Percentiles rank a stretch among this genome's conserved stretches.
Conservation (phyloP, 2,113 vertebrate species). For the Turdus rufiventris region DNA sequence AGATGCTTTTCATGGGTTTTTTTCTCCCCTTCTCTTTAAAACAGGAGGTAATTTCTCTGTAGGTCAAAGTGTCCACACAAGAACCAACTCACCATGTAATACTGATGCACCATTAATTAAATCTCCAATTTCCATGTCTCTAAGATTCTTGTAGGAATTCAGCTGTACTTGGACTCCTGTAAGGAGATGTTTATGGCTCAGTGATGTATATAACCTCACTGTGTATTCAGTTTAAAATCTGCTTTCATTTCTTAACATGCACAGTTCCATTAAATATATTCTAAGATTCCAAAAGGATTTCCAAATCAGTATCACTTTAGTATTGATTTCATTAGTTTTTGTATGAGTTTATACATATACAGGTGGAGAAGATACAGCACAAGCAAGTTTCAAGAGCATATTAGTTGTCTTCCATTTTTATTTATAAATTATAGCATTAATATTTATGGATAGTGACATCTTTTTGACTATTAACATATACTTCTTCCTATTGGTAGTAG, state of each 20-base stretch:
- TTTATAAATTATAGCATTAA: not conserved
- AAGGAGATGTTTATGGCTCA: not conserved
- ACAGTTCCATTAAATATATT: not conserved
- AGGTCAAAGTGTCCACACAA: not conserved
- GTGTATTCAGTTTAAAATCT: not conserved
- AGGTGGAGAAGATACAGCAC: not conserved
- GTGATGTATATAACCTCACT: not conserved
- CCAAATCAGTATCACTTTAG: not conserved
- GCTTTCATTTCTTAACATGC: not conserved
- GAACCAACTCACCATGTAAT: not conserved
- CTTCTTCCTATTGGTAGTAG: not conserved
- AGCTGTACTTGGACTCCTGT: not conserved
- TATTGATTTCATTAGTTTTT: not conserved
- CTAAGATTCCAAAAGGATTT: not conserved
- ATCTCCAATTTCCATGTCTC: not conserved
- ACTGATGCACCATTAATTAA: not conserved
- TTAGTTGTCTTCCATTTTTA: not conserved
- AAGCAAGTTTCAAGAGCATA: not conserved
- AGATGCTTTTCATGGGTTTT: not conserved
- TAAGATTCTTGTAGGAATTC: not conserved
- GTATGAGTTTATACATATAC: not conserved
- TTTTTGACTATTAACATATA: not conserved
- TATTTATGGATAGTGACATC: not conserved
- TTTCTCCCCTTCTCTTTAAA: not conserved
- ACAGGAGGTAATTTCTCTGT: not conserved